Evolutionary conservation across 2,113 vertebrate genomes (phyloP).

Genomic region (Columba livia): DNA sequence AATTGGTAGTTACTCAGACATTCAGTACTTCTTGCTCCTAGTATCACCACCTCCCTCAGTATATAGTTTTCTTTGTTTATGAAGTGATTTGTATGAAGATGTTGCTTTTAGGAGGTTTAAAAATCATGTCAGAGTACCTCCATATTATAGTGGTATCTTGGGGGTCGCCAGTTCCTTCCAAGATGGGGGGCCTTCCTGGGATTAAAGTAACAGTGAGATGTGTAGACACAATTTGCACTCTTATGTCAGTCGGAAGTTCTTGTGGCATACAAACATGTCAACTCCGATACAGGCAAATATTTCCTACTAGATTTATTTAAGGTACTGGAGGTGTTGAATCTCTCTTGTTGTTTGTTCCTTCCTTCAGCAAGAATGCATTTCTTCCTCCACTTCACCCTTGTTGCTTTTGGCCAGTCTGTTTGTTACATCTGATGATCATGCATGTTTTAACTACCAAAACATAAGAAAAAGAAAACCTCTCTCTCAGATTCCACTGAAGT

Average conservation of each 20-base stretch:
- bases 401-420: not conserved
- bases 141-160: not conserved
- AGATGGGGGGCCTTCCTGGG: not conserved
- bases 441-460: not conserved
- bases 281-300: not conserved
- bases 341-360: not conserved
- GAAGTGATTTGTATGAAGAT: not conserved
- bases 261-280: not conserved
- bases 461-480: not conserved
- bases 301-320: not conserved
- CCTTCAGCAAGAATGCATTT: not conserved
- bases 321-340: not conserved
- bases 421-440: not conserved
- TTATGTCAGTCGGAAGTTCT: not conserved
- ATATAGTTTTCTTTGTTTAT: not conserved
- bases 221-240: not conserved
- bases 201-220: not conserved
- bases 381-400: not conserved
- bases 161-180: accelerated
- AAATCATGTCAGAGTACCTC: not conserved
- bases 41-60: not conserved
- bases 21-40: not conserved
- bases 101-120: not conserved
- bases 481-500: not conserved
- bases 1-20: not conserved